phyloP scores from a whole-genome alignment of 2,113 vertebrate genomes.

The Xiphorhynchus elegans region DNA sequence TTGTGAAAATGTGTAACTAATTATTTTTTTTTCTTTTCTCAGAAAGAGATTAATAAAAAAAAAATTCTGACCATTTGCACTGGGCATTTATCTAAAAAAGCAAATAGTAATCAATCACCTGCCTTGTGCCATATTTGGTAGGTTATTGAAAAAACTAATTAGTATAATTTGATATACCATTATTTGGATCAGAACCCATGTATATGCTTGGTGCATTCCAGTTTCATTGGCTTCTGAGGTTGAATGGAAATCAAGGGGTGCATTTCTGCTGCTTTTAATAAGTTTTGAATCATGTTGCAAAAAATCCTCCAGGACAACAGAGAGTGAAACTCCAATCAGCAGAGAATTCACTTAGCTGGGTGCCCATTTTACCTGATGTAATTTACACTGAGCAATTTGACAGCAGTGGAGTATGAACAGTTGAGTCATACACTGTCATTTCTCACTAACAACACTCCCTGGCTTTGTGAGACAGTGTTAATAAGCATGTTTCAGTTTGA shows the following conservation, averaged over 20 bases:
- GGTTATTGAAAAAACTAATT: background rate
- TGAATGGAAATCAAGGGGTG: background rate
- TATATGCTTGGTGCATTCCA: background rate
- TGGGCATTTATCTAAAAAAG: background rate
- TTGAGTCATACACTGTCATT: constrained; percentile 29
- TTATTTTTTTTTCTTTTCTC: background rate
- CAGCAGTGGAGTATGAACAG: constrained; percentile 40
- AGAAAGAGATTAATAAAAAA: background rate
- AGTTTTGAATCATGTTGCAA: background rate
- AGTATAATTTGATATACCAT: background rate
- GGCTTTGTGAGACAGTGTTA: constrained; percentile 46
- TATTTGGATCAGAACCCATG: background rate
- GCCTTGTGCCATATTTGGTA: background rate
- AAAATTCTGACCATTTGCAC: background rate
- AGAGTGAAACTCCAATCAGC: background rate
- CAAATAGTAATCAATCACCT: background rate
- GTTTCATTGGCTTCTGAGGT: background rate
- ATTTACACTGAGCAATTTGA: constrained; percentile 60
- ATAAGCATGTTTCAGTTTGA: constrained; percentile 66
- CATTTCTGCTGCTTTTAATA: constrained; percentile 12
- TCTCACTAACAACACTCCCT: constrained; percentile 27
- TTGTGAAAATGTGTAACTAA: background rate
- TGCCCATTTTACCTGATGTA: constrained; percentile 53
- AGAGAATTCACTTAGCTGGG: constrained; percentile 54
- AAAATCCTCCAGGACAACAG: background rate